Percentiles rank a stretch among this genome's conserved stretches.
Evolutionary conservation across 1,140 invertebrate genomes (phyloP).

Genomic region (Lepeophtheirus salmonis): DNA sequence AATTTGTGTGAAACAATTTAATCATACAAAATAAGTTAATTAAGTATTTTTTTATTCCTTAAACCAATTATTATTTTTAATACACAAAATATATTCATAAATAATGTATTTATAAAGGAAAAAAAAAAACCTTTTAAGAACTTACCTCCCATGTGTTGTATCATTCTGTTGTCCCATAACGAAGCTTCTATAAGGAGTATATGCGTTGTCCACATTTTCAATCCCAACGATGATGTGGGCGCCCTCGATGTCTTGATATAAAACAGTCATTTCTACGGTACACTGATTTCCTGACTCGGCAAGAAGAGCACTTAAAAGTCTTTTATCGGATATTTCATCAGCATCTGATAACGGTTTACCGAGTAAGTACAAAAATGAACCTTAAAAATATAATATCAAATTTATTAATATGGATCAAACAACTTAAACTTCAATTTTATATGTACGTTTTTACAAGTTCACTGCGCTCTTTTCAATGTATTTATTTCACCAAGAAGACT

Average conservation of each 20-base stretch:
- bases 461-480: too few relatives aligned
- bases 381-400: conserved; percentile 8
- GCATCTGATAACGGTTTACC: background rate
- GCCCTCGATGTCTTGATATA: conserved; percentile 3
- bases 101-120: background rate
- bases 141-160: conserved; percentile 7
- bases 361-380: conserved; percentile 5
- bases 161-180: conserved; percentile 5
- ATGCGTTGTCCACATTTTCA: conserved; percentile 8
- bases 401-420: too few relatives aligned
- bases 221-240: conserved; percentile 5
- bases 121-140: background rate
- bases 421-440: too few relatives aligned
- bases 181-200: background rate
- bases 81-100: background rate
- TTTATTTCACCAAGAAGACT: too few relatives aligned
- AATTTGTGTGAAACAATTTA: too few relatives aligned
- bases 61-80: background rate
- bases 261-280: background rate
- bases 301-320: conserved; percentile 4
- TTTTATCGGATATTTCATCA: conserved; percentile 2
- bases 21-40: too few relatives aligned
- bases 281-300: conserved; percentile 6
- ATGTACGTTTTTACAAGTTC: too few relatives aligned
- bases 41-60: too few relatives aligned